Base-by-base conservation (phyloP, 2,113 vertebrate genomes). In the Ia io region DNA sequence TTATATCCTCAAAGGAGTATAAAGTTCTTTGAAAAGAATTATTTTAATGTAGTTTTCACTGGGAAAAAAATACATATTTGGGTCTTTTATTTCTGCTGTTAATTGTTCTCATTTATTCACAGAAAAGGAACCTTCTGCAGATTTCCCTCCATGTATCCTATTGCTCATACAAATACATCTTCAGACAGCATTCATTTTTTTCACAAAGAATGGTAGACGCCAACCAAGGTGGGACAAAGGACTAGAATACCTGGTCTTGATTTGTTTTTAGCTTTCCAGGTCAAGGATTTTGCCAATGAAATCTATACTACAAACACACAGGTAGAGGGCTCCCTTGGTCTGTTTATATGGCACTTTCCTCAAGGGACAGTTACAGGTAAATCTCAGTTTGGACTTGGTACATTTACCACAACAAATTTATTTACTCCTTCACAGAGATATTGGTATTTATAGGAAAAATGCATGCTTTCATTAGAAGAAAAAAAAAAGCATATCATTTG, bases 321-420 rank as follows among this genome's bases (percentile, higher is more conserved):
- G 96, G 95, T 93, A 97, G 97, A 96, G 97, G 97, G 96, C 96
- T 93, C 97, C 87, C 97, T 98, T 11, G 91, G 89, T 91, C 96
- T 96, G 96, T 69, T 84, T 76, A 92, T 92, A 76, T 12, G 56
- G 82, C 84, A 23, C 6, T 61, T 79, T 95, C 69, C 96, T 94
- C 91, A 20, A n/a, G 92, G 95, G 93, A 95, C 23, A 73, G 5
- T 82, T 42, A 18, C 87, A 97, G 95, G 94, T 97, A 96, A 76
- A 67, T 67, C 42, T 93, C 84, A 51, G 42, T 73, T 61, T 42
- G 73, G 93, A 92, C 63, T 76, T 63, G 22, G 67, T 74, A 87
- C 90, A 67, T 95, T 93, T 73, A 87, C 65, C 49, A 56, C 59
- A 89, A 82, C 10, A 56, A 69, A 93, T 84, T 25, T 56, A 83